Percentiles rank a stretch among this genome's conserved stretches.
Conservation (phyloP, 2,797 vertebrate genomes). For the Ataeniobius toweri region DNA sequence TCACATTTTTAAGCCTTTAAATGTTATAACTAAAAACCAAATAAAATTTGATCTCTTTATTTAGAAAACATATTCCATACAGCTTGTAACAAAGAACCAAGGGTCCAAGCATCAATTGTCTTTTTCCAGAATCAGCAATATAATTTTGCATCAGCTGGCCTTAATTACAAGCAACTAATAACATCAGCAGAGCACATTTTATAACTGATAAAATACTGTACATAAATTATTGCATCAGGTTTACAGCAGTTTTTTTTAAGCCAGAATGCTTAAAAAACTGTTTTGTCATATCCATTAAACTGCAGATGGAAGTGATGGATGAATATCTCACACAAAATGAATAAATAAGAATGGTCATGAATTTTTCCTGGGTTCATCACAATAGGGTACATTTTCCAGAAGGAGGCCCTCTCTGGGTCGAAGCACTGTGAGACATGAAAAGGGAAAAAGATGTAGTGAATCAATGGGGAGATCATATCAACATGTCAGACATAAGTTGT, state of each 20-base stretch:
- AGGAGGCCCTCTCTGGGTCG: constrained; percentile 76
- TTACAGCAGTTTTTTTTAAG: constrained; percentile 4
- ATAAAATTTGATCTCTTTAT: neutral
- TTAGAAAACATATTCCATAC: neutral
- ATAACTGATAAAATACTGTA: constrained; percentile 35
- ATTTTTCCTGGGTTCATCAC: constrained; percentile 76
- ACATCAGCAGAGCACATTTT: neutral
- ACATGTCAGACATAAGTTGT: neutral
- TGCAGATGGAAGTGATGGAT: neutral
- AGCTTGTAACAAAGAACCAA: neutral
- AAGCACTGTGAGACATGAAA: constrained; percentile 63
- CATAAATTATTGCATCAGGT: constrained; percentile 9
- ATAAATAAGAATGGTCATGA: constrained; percentile 45
- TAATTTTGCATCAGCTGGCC: neutral
- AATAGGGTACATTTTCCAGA: constrained; percentile 82
- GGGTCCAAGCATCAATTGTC: neutral
- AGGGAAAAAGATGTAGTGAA: neutral
- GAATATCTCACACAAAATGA: constrained; percentile 14
- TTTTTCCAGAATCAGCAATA: neutral
- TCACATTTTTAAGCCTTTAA: neutral
- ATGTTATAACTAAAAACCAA: neutral
- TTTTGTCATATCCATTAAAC: constrained; percentile 18
- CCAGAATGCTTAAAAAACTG: constrained; percentile 5
- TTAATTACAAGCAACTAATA: neutral
- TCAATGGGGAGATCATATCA: neutral